Evolutionary conservation across 2,797 vertebrate genomes (phyloP), one percentile per base, ranked within the genome.

Genomic region (Oreochromis mossambicus): DNA sequence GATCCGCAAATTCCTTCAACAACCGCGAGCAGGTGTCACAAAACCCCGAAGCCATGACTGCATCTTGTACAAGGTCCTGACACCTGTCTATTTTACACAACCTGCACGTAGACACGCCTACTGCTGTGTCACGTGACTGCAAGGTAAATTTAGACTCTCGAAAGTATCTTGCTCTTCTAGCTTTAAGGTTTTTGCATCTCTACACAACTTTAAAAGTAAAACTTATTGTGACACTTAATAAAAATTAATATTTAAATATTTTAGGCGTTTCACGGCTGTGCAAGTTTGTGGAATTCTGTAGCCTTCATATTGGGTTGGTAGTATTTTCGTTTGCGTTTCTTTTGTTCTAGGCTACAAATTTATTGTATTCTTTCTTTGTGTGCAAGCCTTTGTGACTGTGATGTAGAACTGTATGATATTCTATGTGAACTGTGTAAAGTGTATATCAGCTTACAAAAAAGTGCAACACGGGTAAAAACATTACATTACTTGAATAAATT

Each of bases 11-110:
- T 63, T 95, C 90, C 51, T 34, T 81, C n/a, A 97, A 85, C 43
- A 96, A 79, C 32, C 94, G 91, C 48, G 88, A 84, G 79, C 96
- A 97, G 5, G 86, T 86, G 5, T 93, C 91, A 84, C 97, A 97
- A 1, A 96, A 93, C 17, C 90, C 94, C 89, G 96, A 94, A 51
- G 87, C 95, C 86, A 94, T 93, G 61, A 13, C 80, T 19, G 8
- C 77, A 84, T 43, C 29, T 32, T 29, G 3, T 9, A 11, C 3
- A 17, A 9, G 24, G 7, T 12, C 5, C 7, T 2, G 1, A 36
- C 81, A 82, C 77, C 26, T 52, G 73, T 5, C 21, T 5, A 38
- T 19, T 55, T 41, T 58, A 21, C 32, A 1, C 15, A 17, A 70
- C 50, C 52, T 79, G 82, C 26, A 36, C 3, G 1, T 15, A n/a